phyloP scores from a whole-genome alignment of 2,797 vertebrate genomes.

The Hydrophis major region DNA sequence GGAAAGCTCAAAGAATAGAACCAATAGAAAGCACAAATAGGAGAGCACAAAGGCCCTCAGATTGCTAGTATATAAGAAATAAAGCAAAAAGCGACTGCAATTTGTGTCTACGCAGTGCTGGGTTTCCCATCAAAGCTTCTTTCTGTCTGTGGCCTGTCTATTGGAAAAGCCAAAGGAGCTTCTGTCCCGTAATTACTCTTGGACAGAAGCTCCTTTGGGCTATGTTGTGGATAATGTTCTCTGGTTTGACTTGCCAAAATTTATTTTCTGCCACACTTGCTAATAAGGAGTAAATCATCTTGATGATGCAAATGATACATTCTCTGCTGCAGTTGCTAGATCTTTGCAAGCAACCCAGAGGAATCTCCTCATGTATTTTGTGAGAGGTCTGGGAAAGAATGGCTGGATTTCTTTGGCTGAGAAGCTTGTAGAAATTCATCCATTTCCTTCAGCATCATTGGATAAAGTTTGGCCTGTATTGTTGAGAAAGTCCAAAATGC shows the following conservation, averaged over 20 bases:
- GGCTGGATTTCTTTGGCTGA: neutral
- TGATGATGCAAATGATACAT: neutral
- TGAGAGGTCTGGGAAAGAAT: neutral
- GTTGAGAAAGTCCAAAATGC: neutral
- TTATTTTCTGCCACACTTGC: neutral
- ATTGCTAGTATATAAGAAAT: neutral
- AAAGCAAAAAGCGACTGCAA: neutral
- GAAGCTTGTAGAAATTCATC: neutral
- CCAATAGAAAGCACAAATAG: accelerated
- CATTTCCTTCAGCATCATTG: neutral
- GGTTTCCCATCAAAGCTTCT: neutral
- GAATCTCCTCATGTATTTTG: neutral
- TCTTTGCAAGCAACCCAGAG: neutral
- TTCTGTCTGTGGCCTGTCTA: neutral
- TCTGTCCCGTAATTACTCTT: neutral
- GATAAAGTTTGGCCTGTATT: neutral
- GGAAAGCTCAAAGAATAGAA: neutral
- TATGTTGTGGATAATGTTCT: neutral
- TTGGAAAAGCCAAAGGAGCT: neutral
- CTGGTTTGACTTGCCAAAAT: neutral
- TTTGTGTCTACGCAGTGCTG: neutral
- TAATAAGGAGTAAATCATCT: neutral
- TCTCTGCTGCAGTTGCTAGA: neutral
- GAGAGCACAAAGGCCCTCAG: neutral
- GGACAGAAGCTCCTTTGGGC: neutral